Percentiles rank a stretch among this genome's conserved stretches.
These are phyloP conservation scores for Nyctibius grandis DNA, from an alignment of 2,797 vertebrate species.

Conservation along the genomic window DNA sequence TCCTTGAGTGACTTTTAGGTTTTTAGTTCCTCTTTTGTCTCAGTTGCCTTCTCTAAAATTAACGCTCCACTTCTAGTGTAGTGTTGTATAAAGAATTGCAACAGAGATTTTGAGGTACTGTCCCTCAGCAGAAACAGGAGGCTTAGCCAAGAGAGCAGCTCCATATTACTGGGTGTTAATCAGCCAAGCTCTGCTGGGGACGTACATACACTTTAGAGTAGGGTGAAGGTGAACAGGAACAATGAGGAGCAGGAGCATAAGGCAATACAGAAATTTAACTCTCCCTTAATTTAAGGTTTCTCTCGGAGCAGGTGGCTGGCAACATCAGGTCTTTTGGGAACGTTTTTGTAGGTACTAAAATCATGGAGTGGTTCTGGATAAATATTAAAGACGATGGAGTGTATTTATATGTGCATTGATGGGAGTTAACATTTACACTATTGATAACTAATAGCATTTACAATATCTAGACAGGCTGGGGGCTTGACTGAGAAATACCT, in stretches of 20 bases:
- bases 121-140: background rate
- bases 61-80: background rate
- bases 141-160: background rate
- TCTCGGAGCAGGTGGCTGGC: background rate
- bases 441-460: background rate
- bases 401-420: background rate
- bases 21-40: background rate
- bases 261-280: background rate
- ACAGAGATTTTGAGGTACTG: background rate
- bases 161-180: fast-evolving
- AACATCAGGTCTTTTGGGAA: background rate
- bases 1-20: background rate
- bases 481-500: background rate
- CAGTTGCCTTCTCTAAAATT: background rate
- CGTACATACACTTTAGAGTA: fast-evolving
- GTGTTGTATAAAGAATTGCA: background rate
- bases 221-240: background rate
- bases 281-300: background rate
- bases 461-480: background rate
- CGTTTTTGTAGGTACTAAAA: background rate
- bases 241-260: background rate
- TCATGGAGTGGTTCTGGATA: background rate
- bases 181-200: background rate
- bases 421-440: background rate
- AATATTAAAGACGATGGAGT: background rate